These are phyloP conservation scores for Crypturellus tataupa DNA, from an alignment of 2,797 vertebrate species.

Conservation along the genomic window DNA sequence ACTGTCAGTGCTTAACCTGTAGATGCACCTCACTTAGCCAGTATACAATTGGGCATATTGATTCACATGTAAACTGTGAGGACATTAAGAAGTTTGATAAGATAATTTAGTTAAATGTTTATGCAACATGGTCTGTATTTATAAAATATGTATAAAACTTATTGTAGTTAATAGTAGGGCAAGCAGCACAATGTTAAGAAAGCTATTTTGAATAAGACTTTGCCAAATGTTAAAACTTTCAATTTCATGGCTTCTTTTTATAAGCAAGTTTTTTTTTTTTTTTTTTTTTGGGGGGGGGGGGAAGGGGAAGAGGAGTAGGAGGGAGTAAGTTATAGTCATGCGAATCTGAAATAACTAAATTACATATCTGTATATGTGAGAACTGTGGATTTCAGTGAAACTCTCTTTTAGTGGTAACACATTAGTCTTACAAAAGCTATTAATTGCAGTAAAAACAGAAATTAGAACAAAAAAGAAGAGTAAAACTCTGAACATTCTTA, in stretches of 20 bases:
- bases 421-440: background rate
- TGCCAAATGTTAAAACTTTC: slow-evolving; percentile 38
- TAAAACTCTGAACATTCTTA: background rate
- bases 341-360: background rate
- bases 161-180: slow-evolving; percentile 39
- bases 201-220: slow-evolving; percentile 41
- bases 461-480: background rate
- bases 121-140: slow-evolving; percentile 21
- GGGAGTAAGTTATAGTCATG: background rate
- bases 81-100: slow-evolving; percentile 8
- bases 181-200: slow-evolving; percentile 50
- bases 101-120: slow-evolving; percentile 37
- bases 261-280: background rate
- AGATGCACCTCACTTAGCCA: background rate
- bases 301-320: too few relatives aligned
- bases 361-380: background rate
- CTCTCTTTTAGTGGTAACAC: background rate
- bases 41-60: background rate
- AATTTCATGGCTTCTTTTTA: background rate
- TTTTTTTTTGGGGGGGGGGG: background rate
- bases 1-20: background rate
- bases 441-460: background rate
- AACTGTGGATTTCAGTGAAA: background rate
- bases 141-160: slow-evolving; percentile 27
- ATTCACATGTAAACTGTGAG: background rate